Conservation (phyloP, 2,113 vertebrate genomes). For the Lamprotornis superbus region DNA sequence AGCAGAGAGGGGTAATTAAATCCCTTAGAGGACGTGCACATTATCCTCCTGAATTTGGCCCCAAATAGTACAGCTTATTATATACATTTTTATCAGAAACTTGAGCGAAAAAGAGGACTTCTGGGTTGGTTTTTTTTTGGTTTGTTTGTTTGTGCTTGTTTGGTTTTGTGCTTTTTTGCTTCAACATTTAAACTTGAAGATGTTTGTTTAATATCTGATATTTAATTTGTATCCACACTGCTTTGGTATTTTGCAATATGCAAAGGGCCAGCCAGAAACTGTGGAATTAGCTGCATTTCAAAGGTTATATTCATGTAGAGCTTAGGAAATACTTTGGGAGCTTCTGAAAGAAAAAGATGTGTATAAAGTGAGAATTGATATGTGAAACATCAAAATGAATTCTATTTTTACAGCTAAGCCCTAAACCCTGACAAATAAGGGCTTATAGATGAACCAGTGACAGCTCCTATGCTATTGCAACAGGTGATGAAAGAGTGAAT, state of each 20-base stretch:
- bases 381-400: slow-evolving; percentile 36
- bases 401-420: slow-evolving; percentile 23
- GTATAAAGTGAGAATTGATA: slow-evolving; percentile 18
- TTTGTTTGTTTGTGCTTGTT: not conserved
- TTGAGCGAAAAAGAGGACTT: not conserved
- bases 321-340: not conserved
- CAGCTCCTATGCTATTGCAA: slow-evolving; percentile 2
- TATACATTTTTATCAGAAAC: not conserved
- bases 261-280: not conserved
- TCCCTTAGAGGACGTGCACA: not conserved
- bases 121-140: not conserved
- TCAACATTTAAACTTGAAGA: not conserved
- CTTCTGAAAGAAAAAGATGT: not conserved
- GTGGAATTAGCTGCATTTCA: slow-evolving; percentile 14
- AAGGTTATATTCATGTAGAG: not conserved
- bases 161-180: not conserved
- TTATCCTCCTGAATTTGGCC: not conserved
- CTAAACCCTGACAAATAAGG: slow-evolving; percentile 30
- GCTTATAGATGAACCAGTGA: slow-evolving; percentile 13
- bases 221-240: not conserved
- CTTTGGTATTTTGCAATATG: not conserved
- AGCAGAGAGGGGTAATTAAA: not conserved
- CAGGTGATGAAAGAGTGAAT: slow-evolving; percentile 17
- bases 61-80: not conserved
- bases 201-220: not conserved